Evolutionary conservation across 2,888 invertebrate genomes (phyloP).

Genomic region (Mythimna ferrago): DNA sequence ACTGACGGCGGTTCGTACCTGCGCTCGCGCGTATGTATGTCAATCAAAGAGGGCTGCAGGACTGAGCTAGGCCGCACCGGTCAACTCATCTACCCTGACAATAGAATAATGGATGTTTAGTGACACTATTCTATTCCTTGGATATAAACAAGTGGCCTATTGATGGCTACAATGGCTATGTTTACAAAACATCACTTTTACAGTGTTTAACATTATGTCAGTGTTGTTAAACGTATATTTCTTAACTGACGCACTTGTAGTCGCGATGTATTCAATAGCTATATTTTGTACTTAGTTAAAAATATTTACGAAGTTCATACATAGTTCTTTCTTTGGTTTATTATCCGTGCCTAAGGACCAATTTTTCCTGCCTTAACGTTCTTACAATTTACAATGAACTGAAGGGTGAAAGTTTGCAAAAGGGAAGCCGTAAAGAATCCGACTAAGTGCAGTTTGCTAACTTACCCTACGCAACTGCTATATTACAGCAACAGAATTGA

Average conservation of each 20-base stretch:
- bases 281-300: neutral
- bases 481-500: neutral
- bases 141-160: conserved; percentile 56
- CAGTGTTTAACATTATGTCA: conserved; percentile 35
- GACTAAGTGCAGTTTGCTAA: neutral
- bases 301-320: neutral
- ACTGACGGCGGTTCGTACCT: conserved; percentile 78
- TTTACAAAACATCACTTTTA: conserved; percentile 56
- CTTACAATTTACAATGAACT: neutral
- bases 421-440: neutral
- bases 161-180: conserved; percentile 35
- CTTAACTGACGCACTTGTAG: conserved; percentile 28
- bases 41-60: conserved; percentile 79
- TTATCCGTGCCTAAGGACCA: conserved; percentile 16
- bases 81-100: conserved; percentile 74
- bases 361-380: neutral
- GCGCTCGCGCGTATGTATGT: conserved; percentile 81
- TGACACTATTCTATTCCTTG: conserved; percentile 33
- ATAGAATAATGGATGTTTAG: conserved; percentile 69
- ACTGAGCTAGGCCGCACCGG: conserved; percentile 55
- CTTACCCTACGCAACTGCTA: neutral
- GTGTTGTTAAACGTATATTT: conserved; percentile 15
- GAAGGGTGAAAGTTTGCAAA: neutral
- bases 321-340: neutral
- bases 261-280: neutral